These are phyloP conservation scores for Drosophila atripex DNA, from an alignment of 2,888 invertebrate genomes.

Conservation along the genomic window DNA sequence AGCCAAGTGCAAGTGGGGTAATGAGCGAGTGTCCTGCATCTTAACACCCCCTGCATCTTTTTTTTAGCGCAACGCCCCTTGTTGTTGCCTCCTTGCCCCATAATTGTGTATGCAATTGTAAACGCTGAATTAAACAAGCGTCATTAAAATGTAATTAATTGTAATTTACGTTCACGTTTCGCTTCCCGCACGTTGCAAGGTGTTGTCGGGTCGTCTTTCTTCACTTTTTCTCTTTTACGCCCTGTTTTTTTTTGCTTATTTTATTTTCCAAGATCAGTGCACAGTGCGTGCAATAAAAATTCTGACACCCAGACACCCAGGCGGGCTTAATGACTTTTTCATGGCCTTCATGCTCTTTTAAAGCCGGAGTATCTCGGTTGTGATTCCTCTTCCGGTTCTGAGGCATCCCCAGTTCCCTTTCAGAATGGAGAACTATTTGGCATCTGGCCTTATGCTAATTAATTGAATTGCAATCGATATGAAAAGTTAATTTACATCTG, in stretches of 20 bases:
- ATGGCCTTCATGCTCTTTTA: conserved; percentile 23
- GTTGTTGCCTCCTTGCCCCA: conserved; percentile 42
- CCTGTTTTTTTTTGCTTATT: conserved; percentile 16
- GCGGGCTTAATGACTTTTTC: conserved; percentile 41
- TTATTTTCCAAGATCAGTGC: conserved; percentile 57
- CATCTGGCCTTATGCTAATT: conserved; percentile 57
- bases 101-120: conserved; percentile 81
- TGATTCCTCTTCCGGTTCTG: conserved; percentile 3
- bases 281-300: conserved; percentile 52
- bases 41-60: conserved; percentile 12
- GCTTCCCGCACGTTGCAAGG: conserved; percentile 52
- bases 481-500: conserved; percentile 75
- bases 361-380: conserved; percentile 2
- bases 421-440: conserved; percentile 1
- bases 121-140: conserved; percentile 81
- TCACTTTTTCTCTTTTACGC: conserved; percentile 12
- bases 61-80: background rate
- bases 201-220: conserved; percentile 41
- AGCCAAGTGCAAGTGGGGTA: conserved; percentile 64
- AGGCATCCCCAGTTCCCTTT: background rate
- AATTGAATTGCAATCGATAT: conserved; percentile 74
- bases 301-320: conserved; percentile 22
- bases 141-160: conserved; percentile 83
- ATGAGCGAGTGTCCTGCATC: conserved; percentile 54
- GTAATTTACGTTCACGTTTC: conserved; percentile 78